A percentile compares a stretch with the other conserved stretches of the same genome.
These are phyloP conservation scores for Enteromius viviparus DNA, from an alignment of 2,797 vertebrate genomes.

Conservation along the genomic window DNA sequence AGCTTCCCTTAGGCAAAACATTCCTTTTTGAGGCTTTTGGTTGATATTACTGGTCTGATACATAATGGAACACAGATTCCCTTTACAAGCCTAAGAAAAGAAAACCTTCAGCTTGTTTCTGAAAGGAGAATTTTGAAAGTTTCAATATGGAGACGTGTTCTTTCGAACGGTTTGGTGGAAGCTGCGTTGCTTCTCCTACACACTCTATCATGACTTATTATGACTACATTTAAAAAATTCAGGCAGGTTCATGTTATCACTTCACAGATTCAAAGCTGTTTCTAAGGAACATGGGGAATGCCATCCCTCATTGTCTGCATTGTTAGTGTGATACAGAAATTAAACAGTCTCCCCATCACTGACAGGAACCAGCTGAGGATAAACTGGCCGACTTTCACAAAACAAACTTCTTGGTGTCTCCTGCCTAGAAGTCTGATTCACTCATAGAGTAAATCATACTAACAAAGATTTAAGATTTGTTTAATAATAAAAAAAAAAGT, in stretches of 20 bases:
- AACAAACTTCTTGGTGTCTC: conserved; percentile 40
- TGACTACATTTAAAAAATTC: conserved; percentile 8
- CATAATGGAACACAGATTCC: conserved; percentile 76
- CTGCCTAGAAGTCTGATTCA: conserved; percentile 8
- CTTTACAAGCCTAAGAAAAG: conserved; percentile 57
- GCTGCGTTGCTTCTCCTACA: conserved; percentile 59
- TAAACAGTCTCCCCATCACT: conserved; percentile 30
- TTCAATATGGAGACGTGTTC: conserved; percentile 66
- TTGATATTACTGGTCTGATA: conserved; percentile 73
- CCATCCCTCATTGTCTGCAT: conserved; percentile 43
- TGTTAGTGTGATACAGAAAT: conserved; percentile 45
- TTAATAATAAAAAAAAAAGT: background rate
- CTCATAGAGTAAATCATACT: conserved; percentile 11
- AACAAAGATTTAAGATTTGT: background rate
- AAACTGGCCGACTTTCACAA: conserved; percentile 58
- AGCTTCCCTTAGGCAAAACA: conserved; percentile 62
- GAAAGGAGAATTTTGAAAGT: conserved; percentile 66
- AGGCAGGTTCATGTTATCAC: conserved; percentile 26
- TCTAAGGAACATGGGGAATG: conserved; percentile 41
- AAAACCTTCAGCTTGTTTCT: conserved; percentile 72
- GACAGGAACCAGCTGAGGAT: conserved; percentile 63
- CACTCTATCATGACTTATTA: conserved; percentile 47
- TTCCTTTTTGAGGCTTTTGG: conserved; percentile 68
- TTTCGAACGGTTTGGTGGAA: conserved; percentile 49
- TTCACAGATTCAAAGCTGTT: conserved; percentile 36